Percentiles rank a stretch among this genome's conserved stretches.
These are phyloP conservation scores for Rhaphigaster nebulosa DNA, from an alignment of 2,888 invertebrate genomes.

Conservation along the genomic window DNA sequence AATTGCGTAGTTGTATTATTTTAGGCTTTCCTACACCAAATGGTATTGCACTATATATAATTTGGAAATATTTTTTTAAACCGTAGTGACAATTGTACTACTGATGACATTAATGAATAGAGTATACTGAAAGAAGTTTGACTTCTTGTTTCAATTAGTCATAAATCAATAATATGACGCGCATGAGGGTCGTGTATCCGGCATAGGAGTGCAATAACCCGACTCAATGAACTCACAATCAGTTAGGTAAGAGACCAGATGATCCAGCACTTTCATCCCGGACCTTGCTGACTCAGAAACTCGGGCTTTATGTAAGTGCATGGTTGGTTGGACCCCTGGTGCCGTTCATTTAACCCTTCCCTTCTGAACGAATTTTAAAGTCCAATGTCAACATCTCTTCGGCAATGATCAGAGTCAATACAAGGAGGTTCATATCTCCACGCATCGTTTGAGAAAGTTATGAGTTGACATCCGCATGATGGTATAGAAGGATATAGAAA, in stretches of 20 bases:
- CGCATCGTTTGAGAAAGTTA: no score
- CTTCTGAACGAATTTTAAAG: background rate
- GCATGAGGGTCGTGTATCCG: background rate
- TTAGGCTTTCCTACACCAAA: no score
- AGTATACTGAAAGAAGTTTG: background rate
- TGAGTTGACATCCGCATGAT: no score
- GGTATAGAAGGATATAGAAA: no score
- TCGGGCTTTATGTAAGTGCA: background rate
- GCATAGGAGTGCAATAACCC: slow-evolving; percentile 29
- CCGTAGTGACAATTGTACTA: no score
- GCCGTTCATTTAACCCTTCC: background rate
- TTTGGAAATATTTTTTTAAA: no score
- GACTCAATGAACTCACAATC: background rate
- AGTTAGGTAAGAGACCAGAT: slow-evolving; percentile 40
- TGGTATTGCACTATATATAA: no score
- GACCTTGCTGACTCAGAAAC: slow-evolving; percentile 44
- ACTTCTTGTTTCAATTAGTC: background rate
- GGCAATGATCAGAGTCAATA: background rate
- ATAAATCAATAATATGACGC: background rate
- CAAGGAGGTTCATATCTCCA: no score
- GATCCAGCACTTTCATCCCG: slow-evolving; percentile 30
- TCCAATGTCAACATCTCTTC: background rate
- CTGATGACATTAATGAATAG: no score
- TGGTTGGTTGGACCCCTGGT: background rate
- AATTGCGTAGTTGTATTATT: no score